These are phyloP conservation scores for Triops cancriformis DNA, from an alignment of 1,140 invertebrate genomes.

Conservation along the genomic window DNA sequence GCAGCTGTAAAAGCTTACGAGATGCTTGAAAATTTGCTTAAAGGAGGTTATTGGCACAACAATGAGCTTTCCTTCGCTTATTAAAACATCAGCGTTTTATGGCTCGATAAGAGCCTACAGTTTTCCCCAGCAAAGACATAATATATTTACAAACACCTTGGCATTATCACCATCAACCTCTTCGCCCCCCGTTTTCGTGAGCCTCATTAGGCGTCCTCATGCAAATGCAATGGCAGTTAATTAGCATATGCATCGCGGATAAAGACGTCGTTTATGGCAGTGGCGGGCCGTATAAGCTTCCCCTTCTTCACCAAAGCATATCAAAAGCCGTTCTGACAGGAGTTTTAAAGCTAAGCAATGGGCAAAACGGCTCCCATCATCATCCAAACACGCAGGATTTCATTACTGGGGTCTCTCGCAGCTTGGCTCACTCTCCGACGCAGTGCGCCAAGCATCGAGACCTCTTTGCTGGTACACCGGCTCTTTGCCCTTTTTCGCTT, in stretches of 20 bases:
- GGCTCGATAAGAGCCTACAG: not conserved
- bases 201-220: slow-evolving; percentile 4
- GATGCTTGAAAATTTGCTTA: not conserved
- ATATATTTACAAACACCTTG: not conserved
- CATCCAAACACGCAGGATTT: no score
- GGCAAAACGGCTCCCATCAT: no score
- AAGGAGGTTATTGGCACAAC: no score
- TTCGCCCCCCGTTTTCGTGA: not conserved
- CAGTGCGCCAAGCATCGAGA: not conserved
- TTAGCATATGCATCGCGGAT: slow-evolving; percentile 5
- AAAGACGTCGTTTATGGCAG: slow-evolving; percentile 13
- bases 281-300: not conserved
- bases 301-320: not conserved
- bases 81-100: not conserved
- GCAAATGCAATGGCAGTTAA: slow-evolving; percentile 13
- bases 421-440: not conserved
- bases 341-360: not conserved
- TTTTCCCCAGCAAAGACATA: not conserved
- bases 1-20: not conserved
- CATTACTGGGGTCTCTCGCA: no score
- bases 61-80: not conserved
- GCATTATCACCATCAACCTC: not conserved
- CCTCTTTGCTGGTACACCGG: not conserved
- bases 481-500: not conserved
- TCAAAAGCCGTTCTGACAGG: slow-evolving; percentile 8